Evolutionary conservation across 2,113 vertebrate genomes (phyloP), one percentile per base, ranked within the genome.

Genomic region (Pseudorhombus dupliciocellatus): DNA sequence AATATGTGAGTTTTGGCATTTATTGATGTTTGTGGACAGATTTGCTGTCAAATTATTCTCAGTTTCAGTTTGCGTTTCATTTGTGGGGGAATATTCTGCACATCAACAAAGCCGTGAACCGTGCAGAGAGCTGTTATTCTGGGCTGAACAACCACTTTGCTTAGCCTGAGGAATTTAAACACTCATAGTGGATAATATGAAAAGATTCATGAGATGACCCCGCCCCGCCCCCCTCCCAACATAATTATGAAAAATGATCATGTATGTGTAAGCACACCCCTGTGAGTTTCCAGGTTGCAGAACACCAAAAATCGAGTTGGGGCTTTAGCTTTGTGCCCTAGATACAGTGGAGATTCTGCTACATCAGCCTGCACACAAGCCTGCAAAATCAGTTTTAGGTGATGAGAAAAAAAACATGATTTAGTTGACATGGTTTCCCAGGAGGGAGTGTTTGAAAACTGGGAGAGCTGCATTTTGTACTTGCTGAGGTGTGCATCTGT

Each of bases 1-100:
- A 91, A 90, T 90, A 90, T 86, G 87, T 88, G 87, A 92, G 88
- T 84, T 73, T 63, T 89, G 89, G 80, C 87, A 90, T 92, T 91
- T 93, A 87, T 91, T 86, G 79, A 89, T 84, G 85, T 88, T 85
- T 85, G 81, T 42, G 66, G 81, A 56, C 69, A 63, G 54, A 83
- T 85, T 74, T 81, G 61, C 85, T 79, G 78, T 86, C 83, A 85
- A 79, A 80, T 86, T n/a, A 48, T 83, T 75, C 44, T 64, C 2
- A 22, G 55, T 63, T 87, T 72, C 63, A 46, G 69, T 37, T 60
- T 8, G 56, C 64, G 63, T 77, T 76, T 79, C 77, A 70, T 88
- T 83, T 77, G 77, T 46, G 56, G 70, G 73, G 75, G 68, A 87
- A 84, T 77, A 30, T 59, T 48, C 65, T 0, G 22, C 73, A 52